Base-by-base conservation (phyloP, 1,140 invertebrate species). In the Teleogryllus occipitalis region DNA sequence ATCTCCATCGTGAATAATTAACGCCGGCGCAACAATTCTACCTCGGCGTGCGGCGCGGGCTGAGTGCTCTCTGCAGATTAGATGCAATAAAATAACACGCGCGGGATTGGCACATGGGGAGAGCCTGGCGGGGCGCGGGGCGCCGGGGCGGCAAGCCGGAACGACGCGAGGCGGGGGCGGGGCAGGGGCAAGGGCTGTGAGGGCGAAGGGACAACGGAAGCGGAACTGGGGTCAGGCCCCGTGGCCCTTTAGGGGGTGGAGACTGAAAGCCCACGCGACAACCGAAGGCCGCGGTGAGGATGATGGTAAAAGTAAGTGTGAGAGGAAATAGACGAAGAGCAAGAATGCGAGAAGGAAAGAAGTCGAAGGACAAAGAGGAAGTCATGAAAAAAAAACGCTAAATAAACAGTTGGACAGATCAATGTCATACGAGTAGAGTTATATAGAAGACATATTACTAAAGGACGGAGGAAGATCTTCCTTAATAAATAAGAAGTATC, bases 31-130 rank as follows among this genome's bases (percentile, higher is more conserved):
- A 75, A 22, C 74, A 7, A 21, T 75, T 75, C 74, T 21, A 22
- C 65, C n/a, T 72, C 74, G 47, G 27, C 27, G 27, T 39, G 27
- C 27, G 22, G 27, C 22, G 4, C n/a, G n/a, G 74, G 14, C 14
- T 46, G 5, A 75, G 27, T 22, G 47, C 14, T 15, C 7, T 7
- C 12, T 27, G 7, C 21, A 46, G 74, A 27, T 27, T 75, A 27
- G 47, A 75, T 75, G 74, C 74, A 27, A 75, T 75, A 75, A 75
- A 27, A 75, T 22, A 46, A 27, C 74, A 27, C 21, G n/a, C 8
- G 10, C 21, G 5, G 8, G 27, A 75, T 10, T 46, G 74, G 7
- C 74, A 15, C 7, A 21, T 74, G 8, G 73, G 10, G 27, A 27
- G 8, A 27, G 27, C n/a, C n/a, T n/a, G 73, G n/a, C 10, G 27